Conservation (phyloP, 2,797 vertebrate genomes). For the Ptychobarbus kaznakovi region DNA sequence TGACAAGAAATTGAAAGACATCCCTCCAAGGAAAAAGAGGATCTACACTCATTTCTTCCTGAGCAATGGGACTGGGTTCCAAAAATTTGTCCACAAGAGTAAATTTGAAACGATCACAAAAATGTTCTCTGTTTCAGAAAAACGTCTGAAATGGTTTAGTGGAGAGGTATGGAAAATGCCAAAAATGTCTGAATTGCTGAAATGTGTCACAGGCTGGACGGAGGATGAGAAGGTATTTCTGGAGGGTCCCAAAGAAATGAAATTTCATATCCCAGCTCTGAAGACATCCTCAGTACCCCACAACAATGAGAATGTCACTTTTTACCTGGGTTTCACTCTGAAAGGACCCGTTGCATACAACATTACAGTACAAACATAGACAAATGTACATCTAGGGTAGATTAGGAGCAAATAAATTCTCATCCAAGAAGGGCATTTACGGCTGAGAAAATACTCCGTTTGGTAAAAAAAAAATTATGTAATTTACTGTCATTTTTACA, state of each 20-base stretch:
- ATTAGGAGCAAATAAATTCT: neutral
- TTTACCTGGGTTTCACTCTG: slow-evolving; percentile 85
- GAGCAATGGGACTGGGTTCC: slow-evolving; percentile 71
- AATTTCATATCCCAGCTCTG: slow-evolving; percentile 73
- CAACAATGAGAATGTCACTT: slow-evolving; percentile 84
- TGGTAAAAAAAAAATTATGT: too few relatives aligned
- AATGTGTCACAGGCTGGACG: slow-evolving; percentile 82
- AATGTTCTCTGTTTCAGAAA: slow-evolving; percentile 64
- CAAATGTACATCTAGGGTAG: neutral
- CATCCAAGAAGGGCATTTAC: neutral
- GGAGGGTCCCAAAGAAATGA: slow-evolving; percentile 71
- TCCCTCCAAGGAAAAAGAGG: slow-evolving; percentile 77
- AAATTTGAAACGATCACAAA: slow-evolving; percentile 70
- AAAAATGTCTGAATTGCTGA: slow-evolving; percentile 69
- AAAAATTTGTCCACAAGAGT: slow-evolving; percentile 75
- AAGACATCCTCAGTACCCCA: slow-evolving; percentile 76
- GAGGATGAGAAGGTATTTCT: slow-evolving; percentile 79
- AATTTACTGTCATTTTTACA: too few relatives aligned
- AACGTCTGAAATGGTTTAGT: slow-evolving; percentile 71
- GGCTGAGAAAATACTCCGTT: neutral
- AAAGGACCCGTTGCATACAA: slow-evolving; percentile 82
- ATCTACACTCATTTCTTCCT: slow-evolving; percentile 83
- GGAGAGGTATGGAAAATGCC: slow-evolving; percentile 73
- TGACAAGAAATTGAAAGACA: slow-evolving; percentile 76
- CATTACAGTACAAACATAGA: slow-evolving; percentile 66